A percentile compares a stretch with the other conserved stretches of the same genome.
Evolutionary conservation across 2,797 vertebrate genomes (phyloP).

Genomic region (Labroides dimidiatus): DNA sequence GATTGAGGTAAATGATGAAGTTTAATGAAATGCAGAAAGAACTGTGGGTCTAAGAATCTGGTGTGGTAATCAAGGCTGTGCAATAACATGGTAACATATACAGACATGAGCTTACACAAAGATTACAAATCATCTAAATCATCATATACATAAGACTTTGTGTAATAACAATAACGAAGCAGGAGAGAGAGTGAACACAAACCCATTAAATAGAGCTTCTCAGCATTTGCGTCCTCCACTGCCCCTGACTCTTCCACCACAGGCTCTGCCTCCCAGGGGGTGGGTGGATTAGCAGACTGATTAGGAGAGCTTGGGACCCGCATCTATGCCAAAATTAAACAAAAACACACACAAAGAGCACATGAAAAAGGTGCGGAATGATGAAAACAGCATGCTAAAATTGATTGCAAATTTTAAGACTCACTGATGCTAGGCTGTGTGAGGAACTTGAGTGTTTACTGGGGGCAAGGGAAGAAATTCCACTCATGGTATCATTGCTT

Average conservation of each 20-base stretch:
- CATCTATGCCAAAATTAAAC: conserved; percentile 53
- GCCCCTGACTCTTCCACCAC: conserved; percentile 86
- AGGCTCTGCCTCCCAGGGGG: conserved; percentile 88
- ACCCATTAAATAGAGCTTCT: conserved; percentile 97
- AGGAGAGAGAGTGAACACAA: neutral
- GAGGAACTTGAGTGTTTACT: conserved; percentile 97
- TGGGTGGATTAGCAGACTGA: conserved; percentile 81
- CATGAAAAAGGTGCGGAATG: neutral
- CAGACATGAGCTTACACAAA: neutral
- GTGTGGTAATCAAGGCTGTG: too few relatives aligned
- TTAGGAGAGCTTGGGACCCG: conserved; percentile 89
- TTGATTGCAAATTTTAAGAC: conserved; percentile 24
- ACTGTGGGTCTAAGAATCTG: conserved; percentile 1
- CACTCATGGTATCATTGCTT: conserved; percentile 96
- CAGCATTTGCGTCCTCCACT: conserved; percentile 89
- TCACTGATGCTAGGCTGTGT: conserved; percentile 93
- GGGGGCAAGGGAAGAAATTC: conserved; percentile 94
- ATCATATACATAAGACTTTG: neutral
- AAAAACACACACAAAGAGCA: neutral
- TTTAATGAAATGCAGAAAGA: conserved; percentile 16
- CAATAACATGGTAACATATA: neutral
- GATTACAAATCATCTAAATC: neutral
- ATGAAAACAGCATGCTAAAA: neutral
- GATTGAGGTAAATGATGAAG: neutral
- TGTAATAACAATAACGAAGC: neutral